Base-by-base conservation (phyloP, 2,888 invertebrate genomes). In the Morpho helenor region DNA sequence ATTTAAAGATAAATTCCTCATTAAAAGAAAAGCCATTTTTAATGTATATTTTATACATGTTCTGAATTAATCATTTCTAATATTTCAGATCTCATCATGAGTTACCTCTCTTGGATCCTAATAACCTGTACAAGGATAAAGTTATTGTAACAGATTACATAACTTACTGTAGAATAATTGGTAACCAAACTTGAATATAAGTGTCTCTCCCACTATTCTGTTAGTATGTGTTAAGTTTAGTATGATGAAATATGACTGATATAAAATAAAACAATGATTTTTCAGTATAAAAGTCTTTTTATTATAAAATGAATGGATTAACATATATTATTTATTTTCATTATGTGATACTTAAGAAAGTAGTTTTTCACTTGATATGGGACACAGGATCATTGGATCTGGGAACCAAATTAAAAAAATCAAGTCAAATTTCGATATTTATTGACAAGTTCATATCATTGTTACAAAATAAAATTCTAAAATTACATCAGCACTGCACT, bases 151-250 rank as follows among this genome's bases (percentile, higher is more conserved):
- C 84, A n/a, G 91, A 91, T 79, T 91, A 84, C 65, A 74, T 84
- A 73, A 85, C 86, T 49, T 91, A 83, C 65, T 87, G 84, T 68
- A 83, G 85, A 70, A 87, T 91, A 61, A 91, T 91, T 66, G 75
- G 68, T 61, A 43, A 43, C 42, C 68, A 69, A 61, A 56, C 39
- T 31, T 41, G 31, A 48, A 39, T 10, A 40, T 3, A 49, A 49
- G n/a, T 31, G 31, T 31, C n/a, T 31, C 16, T 16, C 16, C 31
- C 3, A 31, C 3, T 31, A 31, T 31, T 2, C 31, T 31, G 31
- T 31, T 31, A 5, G 1, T 1, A 31, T 31, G 31, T 31, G 2
- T 3, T 5, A 31, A 31, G 31, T 5, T 31, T 31, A 31, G 31
- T 31, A 31, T 31, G 31, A 31, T 31, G 31, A 31, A 31, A 31